A percentile compares a stretch with the other conserved stretches of the same genome.
phyloP scores from a whole-genome alignment of 2,113 vertebrate species.

The Spea multiplicata region DNA sequence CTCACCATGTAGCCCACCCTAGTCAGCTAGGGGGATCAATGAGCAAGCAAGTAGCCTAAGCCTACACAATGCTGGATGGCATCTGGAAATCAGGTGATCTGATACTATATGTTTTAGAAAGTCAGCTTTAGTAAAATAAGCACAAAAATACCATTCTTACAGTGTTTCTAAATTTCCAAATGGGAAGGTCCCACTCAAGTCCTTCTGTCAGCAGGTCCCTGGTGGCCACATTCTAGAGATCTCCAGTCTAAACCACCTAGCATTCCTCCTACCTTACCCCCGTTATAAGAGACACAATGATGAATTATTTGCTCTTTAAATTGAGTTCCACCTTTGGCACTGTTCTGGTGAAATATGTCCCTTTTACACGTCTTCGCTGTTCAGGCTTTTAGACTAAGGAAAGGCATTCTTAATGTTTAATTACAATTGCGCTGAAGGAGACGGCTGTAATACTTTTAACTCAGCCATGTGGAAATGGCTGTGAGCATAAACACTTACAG shows the following conservation, averaged over 20 bases:
- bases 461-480: conserved; percentile 38
- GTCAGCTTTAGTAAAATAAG: too few relatives aligned
- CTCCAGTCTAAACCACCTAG: not conserved
- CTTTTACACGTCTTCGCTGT: conserved; percentile 16
- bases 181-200: too few relatives aligned
- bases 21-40: too few relatives aligned
- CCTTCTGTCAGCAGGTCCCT: too few relatives aligned
- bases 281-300: not conserved
- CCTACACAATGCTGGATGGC: too few relatives aligned
- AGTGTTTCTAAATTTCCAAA: too few relatives aligned
- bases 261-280: not conserved
- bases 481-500: conserved; percentile 1
- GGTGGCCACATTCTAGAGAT: not conserved
- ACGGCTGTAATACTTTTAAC: conserved; percentile 28
- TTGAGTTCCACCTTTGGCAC: not conserved
- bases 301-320: not conserved
- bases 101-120: too few relatives aligned
- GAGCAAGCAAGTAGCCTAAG: too few relatives aligned
- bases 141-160: too few relatives aligned
- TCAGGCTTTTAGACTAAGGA: conserved; percentile 8
- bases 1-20: too few relatives aligned
- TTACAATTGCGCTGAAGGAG: not conserved
- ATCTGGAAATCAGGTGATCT: too few relatives aligned
- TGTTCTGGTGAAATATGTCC: conserved; percentile 12
- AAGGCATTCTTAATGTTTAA: conserved; percentile 11